These are phyloP conservation scores for Ceryle rudis DNA, from an alignment of 2,797 vertebrate genomes.

Conservation along the genomic window DNA sequence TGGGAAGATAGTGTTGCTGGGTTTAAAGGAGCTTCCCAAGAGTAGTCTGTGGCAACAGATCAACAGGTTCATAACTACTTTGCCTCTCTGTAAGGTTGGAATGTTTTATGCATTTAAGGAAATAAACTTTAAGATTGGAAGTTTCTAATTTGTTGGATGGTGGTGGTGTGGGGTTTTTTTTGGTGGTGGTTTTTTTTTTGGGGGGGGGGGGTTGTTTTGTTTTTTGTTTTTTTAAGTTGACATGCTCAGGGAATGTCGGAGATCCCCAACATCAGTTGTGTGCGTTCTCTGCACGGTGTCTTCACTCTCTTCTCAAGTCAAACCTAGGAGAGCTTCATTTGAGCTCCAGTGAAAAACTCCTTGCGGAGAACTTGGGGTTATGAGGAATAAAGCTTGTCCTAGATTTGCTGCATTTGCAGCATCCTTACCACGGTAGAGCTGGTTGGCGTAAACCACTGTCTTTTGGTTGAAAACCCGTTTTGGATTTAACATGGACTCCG, in stretches of 20 bases:
- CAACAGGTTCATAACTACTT: not conserved
- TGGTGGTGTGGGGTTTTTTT: not conserved
- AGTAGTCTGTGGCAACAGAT: not conserved
- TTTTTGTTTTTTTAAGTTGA: not conserved
- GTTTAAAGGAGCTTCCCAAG: not conserved
- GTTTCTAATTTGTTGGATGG: not conserved
- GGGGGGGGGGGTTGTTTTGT: too few species aligned
- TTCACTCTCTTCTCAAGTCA: not conserved
- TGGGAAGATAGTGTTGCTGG: rapidly evolving
- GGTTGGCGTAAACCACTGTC: not conserved
- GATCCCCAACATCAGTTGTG: not conserved
- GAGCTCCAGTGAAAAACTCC: not conserved
- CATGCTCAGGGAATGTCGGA: not conserved
- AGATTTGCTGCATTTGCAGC: not conserved
- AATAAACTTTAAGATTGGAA: not conserved
- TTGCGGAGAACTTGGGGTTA: not conserved
- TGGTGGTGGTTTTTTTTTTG: too few species aligned
- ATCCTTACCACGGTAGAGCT: not conserved
- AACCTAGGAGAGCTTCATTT: not conserved
- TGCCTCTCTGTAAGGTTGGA: not conserved
- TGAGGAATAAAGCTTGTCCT: not conserved
- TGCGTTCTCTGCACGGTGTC: not conserved
- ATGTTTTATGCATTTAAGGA: not conserved
- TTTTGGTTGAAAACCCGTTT: not conserved
- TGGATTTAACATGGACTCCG: not conserved